Evolutionary conservation across 2,113 vertebrate genomes (phyloP).

Genomic region (Pan paniscus): DNA sequence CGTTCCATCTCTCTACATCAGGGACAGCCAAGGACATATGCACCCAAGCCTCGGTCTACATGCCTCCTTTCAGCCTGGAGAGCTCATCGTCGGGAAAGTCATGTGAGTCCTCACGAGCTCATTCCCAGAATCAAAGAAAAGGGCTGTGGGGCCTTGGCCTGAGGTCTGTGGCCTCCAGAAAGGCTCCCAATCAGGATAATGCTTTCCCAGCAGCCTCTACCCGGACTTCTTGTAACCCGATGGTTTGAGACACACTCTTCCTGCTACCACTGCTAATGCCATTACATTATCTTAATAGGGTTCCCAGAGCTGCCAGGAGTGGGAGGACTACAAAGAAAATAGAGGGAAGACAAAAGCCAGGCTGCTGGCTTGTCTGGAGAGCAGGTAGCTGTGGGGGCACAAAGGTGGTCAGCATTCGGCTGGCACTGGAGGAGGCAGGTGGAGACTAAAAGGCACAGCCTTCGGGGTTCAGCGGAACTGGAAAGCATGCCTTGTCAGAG

Average conservation of each 20-base stretch:
- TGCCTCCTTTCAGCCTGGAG: background rate
- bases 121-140: background rate
- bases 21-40: background rate
- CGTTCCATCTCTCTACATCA: fast-evolving
- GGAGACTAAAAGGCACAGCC: background rate
- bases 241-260: constrained; percentile 25
- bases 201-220: constrained; percentile 43
- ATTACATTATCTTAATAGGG: constrained; percentile 51
- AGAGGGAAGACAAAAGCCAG: background rate
- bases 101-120: background rate
- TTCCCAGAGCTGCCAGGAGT: constrained; percentile 38
- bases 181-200: background rate
- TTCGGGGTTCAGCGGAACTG: background rate
- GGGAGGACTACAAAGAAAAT: constrained; percentile 20
- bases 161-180: background rate
- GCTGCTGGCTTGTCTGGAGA: background rate
- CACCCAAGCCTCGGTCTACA: background rate
- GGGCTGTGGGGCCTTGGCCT: fast-evolving
- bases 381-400: background rate
- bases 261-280: constrained; percentile 52
- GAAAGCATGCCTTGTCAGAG: background rate
- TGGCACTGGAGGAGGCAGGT: background rate
- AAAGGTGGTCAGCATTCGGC: background rate
- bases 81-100: background rate
- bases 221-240: constrained; percentile 45